Percentiles rank a stretch among this genome's conserved stretches.
Evolutionary conservation across 2,113 vertebrate species (phyloP).

Genomic region (Rattus rattus): DNA sequence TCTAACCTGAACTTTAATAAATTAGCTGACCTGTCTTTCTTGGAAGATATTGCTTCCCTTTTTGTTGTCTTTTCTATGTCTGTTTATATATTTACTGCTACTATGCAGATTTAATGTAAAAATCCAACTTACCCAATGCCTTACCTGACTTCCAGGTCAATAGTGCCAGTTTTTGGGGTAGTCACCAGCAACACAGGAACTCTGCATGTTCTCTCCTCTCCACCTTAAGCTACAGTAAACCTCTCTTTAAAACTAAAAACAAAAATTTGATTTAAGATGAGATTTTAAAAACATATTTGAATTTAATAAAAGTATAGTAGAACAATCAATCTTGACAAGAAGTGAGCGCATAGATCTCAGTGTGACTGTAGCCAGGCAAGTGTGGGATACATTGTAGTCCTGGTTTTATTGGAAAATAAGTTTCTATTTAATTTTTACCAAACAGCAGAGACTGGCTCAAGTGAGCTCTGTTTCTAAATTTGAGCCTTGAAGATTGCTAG

Average conservation of each 20-base stretch:
- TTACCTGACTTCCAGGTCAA: background rate
- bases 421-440: background rate
- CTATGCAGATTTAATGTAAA: background rate
- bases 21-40: background rate
- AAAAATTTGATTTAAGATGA: background rate
- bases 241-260: background rate
- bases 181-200: background rate
- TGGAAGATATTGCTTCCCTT: slow-evolving; percentile 21
- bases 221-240: background rate
- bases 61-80: background rate
- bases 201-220: background rate
- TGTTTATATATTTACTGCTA: background rate
- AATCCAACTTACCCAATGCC: too few species aligned
- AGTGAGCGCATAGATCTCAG: background rate
- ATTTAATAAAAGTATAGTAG: background rate
- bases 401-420: background rate
- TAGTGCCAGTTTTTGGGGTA: background rate
- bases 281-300: background rate
- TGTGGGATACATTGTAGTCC: background rate
- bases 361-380: background rate
- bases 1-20: slow-evolving; percentile 18
- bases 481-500: background rate
- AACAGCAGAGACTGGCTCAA: background rate
- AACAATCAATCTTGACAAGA: background rate
- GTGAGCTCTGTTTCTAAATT: slow-evolving; percentile 31